Evolutionary conservation across 1,140 invertebrate species (phyloP).

Genomic region (Drosophila virilis): DNA sequence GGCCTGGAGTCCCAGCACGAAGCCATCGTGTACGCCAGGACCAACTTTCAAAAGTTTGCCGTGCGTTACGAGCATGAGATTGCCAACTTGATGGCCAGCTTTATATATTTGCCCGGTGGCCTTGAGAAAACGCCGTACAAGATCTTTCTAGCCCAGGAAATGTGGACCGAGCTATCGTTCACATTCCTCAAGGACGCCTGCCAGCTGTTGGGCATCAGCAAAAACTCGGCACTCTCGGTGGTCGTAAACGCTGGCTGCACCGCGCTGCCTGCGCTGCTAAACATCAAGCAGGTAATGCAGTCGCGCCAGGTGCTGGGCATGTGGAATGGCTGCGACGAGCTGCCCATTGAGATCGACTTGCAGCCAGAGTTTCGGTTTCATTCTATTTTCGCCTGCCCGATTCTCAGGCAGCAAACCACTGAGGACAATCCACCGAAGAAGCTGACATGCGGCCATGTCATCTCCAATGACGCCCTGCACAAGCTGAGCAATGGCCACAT

Average conservation of each 20-base stretch:
- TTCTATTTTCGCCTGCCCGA: conserved; percentile 99
- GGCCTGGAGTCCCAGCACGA: conserved; percentile 74
- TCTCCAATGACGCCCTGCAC: conserved; percentile 97
- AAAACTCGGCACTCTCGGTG: conserved; percentile 89
- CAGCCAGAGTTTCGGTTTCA: conserved; percentile 91
- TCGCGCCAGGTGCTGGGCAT: conserved; percentile 97
- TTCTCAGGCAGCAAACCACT: conserved; percentile 97
- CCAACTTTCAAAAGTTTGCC: conserved; percentile 93
- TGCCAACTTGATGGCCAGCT: conserved; percentile 94
- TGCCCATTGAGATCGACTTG: conserved; percentile 97
- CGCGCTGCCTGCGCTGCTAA: conserved; percentile 96
- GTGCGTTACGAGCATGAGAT: conserved; percentile 93
- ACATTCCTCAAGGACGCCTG: conserved; percentile 97
- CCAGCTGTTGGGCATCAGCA: conserved; percentile 93
- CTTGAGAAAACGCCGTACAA: conserved; percentile 93
- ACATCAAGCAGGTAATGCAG: conserved; percentile 98
- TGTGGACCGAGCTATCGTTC: conserved; percentile 94
- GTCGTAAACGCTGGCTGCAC: conserved; percentile 95
- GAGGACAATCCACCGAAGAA: conserved; percentile 99
- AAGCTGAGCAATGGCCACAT: conserved; percentile 97
- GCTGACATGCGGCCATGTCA: conserved; percentile 98
- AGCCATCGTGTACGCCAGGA: conserved; percentile 94
- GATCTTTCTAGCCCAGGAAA: conserved; percentile 90
- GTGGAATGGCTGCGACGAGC: conserved; percentile 97
- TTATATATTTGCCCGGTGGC: conserved; percentile 92